Conservation (phyloP, 2,113 vertebrate genomes). For the Mustelus asterias region DNA sequence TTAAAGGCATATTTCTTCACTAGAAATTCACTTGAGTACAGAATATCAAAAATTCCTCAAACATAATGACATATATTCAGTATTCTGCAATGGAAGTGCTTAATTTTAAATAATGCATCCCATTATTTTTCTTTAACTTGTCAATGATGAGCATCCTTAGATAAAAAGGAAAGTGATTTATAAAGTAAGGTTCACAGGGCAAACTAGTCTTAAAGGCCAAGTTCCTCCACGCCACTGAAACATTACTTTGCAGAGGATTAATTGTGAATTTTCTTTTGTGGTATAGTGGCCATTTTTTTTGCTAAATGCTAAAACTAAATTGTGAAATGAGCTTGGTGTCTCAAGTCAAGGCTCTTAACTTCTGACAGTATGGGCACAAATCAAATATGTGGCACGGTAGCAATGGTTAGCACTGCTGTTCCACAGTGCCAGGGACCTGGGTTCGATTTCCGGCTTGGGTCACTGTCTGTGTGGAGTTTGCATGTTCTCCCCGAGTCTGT, state of each 20-base stretch:
- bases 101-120: too few species aligned
- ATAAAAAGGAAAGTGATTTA: not conserved
- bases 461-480: too few species aligned
- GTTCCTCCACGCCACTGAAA: not conserved
- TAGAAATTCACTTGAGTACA: not conserved
- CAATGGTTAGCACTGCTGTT: too few species aligned
- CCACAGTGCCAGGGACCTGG: too few species aligned
- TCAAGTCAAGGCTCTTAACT: not conserved
- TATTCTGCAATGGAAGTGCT: not conserved
- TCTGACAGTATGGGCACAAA: not conserved
- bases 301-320: not conserved
- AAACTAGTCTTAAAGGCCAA: not conserved
- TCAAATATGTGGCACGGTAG: not conserved
- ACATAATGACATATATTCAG: not conserved
- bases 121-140: not conserved
- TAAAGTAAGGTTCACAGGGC: not conserved
- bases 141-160: not conserved
- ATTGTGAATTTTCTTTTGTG: not conserved
- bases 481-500: too few species aligned
- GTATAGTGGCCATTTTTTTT: not conserved
- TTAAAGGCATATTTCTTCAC: not conserved
- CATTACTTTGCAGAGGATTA: not conserved
- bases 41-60: not conserved
- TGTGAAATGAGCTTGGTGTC: not conserved
- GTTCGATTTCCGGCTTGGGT: too few species aligned